Evolutionary conservation across 2,797 vertebrate genomes (phyloP), one percentile per base, ranked within the genome.

Genomic region (Discoglossus pictus): DNA sequence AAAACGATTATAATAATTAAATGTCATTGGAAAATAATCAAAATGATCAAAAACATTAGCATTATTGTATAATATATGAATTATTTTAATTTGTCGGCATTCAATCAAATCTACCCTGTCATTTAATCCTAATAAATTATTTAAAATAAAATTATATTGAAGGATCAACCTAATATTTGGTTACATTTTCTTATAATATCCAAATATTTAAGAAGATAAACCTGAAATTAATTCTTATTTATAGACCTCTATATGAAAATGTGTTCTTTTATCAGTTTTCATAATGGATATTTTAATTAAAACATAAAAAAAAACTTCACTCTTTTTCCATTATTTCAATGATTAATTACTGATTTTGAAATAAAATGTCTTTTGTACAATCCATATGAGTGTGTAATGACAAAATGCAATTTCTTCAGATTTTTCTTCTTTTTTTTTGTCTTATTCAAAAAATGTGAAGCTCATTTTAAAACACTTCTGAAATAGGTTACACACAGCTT

Each of bases 401-500:
- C 78, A 82, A 87, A 87, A 87, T 75, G 83, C 78, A 88, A 88
- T 90, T 90, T 23, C 23, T 88, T 80, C 80, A 82, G 84, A 83
- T 84, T 39, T 12, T 55, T 38, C 48, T 20, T 52, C 54, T 18
- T 81, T 76, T 86, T 81, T 83, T 73, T 62, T 75, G 61, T 68
- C 82, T 83, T 86, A 82, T 86, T 83, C 82, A 79, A 84, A 84
- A 83, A 85, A 79, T 82, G 82, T 83, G 83, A 84, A 86, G 81
- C 88, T 88, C 85, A 87, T 89, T 88, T 89, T 86, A 84, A 84
- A 88, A 83, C 86, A 84, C 86, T 89, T 88, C 82, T 89, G 86
- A 89, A 88, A 89, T 89, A 88, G 89, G 86, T 90, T 87, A 80
- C 89, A 90, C 87, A 87, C 86, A 85, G 89, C 87, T 90, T 89